Base-by-base conservation (phyloP, 2,113 vertebrate genomes). In the Salvator merianae region DNA sequence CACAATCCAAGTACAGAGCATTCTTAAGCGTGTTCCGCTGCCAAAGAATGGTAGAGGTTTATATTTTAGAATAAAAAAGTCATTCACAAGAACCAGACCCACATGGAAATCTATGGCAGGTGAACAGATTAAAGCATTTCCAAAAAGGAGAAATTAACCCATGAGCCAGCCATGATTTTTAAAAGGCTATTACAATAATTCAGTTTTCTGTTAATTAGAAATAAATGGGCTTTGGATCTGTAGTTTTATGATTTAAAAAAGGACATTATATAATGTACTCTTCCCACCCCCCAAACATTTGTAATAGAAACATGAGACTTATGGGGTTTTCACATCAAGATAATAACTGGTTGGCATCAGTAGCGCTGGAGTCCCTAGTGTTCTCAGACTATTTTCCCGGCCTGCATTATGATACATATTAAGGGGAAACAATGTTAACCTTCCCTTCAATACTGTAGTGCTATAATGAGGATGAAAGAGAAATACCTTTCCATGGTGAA, bases 191-290 rank as follows among this genome's bases (percentile, higher is more conserved):
- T 89, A 81, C 82, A 82, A 80, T 86, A 90, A 88, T 90, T 88
- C 70, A 89, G 77, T 79, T 87, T 87, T 75, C 38, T 81, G 85
- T 90, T 0, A 78, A 90, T 88, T 84, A 89, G 85, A 89, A 92
- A 92, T 85, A 84, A 77, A 88, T 38, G 38, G 78, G 84, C 81
- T 71, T 88, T 87, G 90, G 76, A 32, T 71, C 83, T 38, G 55
- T 79, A 91, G 69, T n/a, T 71, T 73, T 26, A 30, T 66, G 62
- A 84, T 84, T 91, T 84, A 84, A 92, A 89, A 68, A 83, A 34
- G 86, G 88, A 91, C 53, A 74, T 28, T 32, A 12, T 30, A 74
- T 68, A n/a, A 50, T 82, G 40, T 79, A 85, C 87, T 88, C 81
- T 47, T 47, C 10, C 10, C n/a, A n/a, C n/a, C n/a, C n/a, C n/a